Conservation (phyloP, 2,113 vertebrate genomes). For the Crotalus helleri region DNA sequence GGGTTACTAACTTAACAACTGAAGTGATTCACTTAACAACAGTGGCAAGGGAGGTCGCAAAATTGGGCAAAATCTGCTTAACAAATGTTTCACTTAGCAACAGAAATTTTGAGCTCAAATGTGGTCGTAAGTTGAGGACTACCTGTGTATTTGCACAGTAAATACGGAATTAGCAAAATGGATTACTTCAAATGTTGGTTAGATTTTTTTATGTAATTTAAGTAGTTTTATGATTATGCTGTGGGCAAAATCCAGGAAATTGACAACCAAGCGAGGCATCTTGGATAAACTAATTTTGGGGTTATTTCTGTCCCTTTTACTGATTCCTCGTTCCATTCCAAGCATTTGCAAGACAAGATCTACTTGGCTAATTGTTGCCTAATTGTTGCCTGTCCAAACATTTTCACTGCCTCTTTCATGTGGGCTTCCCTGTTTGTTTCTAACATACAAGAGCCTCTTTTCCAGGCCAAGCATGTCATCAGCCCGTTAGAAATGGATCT, state of each 20-base stretch:
- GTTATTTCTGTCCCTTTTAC: background rate
- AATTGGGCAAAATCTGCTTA: too few relatives aligned
- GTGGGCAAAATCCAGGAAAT: background rate
- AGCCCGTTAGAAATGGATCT: background rate
- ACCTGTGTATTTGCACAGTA: too few relatives aligned
- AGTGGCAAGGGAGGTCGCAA: too few relatives aligned
- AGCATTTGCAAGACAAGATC: background rate
- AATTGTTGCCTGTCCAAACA: background rate
- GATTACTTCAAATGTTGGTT: too few relatives aligned
- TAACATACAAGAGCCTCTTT: background rate
- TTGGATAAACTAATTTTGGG: background rate
- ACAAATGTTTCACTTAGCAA: too few relatives aligned
- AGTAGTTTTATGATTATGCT: background rate
- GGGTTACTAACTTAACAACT: too few relatives aligned
- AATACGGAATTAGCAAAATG: too few relatives aligned
- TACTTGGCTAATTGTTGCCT: background rate
- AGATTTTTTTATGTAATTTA: too few relatives aligned
- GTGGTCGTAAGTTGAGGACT: too few relatives aligned
- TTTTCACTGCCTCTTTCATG: background rate
- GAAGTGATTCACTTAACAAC: too few relatives aligned
- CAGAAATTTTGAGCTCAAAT: too few relatives aligned
- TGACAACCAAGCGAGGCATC: background rate
- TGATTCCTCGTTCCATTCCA: background rate
- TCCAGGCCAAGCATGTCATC: background rate
- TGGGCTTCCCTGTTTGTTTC: background rate